Evolutionary conservation across 2,888 invertebrate species (phyloP).

Genomic region (Cacoxenus indagator): DNA sequence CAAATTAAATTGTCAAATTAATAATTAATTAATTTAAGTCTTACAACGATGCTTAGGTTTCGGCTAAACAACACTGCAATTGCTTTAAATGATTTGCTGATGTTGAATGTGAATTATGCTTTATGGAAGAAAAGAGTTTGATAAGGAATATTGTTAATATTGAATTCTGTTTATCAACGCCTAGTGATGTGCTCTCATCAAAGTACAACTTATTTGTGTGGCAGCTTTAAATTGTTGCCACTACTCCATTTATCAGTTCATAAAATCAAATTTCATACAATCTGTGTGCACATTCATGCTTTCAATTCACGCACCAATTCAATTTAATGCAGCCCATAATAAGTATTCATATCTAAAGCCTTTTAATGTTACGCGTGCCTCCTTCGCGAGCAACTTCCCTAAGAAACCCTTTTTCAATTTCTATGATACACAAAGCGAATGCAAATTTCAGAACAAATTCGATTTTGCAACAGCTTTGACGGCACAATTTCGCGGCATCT

Average conservation of each 20-base stretch:
- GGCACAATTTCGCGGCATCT: constrained; percentile 41
- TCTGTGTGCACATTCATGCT: constrained; percentile 21
- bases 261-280: constrained; percentile 12
- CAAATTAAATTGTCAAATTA: too few species aligned
- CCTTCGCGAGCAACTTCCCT: constrained; percentile 47
- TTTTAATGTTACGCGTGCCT: constrained; percentile 34
- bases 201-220: too few species aligned
- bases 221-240: too few species aligned
- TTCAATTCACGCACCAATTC: constrained; percentile 54
- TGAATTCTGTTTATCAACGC: too few species aligned
- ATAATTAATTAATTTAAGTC: too few species aligned
- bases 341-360: constrained; percentile 56
- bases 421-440: constrained; percentile 38
- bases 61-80: too few species aligned
- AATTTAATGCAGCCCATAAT: constrained; percentile 65
- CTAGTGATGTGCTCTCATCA: too few species aligned
- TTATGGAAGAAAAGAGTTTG: too few species aligned
- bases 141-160: too few species aligned
- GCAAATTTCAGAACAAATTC: constrained; percentile 59
- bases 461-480: constrained; percentile 40
- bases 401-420: constrained; percentile 31
- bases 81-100: too few species aligned
- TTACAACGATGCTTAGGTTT: too few species aligned
- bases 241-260: neutral
- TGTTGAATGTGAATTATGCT: too few species aligned